These are phyloP conservation scores for Prorops nasuta DNA, from an alignment of 1,140 invertebrate genomes.

Conservation along the genomic window DNA sequence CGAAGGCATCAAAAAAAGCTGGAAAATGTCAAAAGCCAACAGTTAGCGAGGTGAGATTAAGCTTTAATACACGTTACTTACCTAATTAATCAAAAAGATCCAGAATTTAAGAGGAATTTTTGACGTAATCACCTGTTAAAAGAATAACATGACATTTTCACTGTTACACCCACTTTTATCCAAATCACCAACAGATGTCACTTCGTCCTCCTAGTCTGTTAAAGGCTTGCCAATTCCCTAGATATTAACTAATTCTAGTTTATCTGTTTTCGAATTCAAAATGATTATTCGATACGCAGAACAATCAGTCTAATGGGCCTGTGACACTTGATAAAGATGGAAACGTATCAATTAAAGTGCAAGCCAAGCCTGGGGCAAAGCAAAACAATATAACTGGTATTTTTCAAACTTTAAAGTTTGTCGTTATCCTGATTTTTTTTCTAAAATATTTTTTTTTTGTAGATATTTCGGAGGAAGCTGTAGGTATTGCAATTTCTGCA, in stretches of 20 bases:
- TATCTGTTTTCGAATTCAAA: too few species aligned
- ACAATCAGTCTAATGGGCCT: constrained; percentile 39
- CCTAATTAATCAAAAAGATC: constrained; percentile 13
- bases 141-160: constrained; percentile 41
- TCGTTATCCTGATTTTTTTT: background rate
- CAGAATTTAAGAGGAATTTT: constrained; percentile 16
- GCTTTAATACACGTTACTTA: constrained; percentile 22
- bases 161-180: background rate
- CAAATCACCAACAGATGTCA: constrained; percentile 15
- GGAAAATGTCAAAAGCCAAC: constrained; percentile 18
- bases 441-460: constrained; percentile 12
- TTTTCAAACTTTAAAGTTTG: background rate
- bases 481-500: constrained; percentile 72
- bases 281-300: too few species aligned
- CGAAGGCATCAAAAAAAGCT: constrained; percentile 36
- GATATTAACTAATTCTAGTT: too few species aligned
- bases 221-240: too few species aligned
- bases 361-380: constrained; percentile 78
- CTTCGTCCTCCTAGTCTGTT: too few species aligned
- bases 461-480: constrained; percentile 55
- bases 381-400: constrained; percentile 69
- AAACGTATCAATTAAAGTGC: constrained; percentile 65
- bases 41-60: constrained; percentile 28
- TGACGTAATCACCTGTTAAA: constrained; percentile 36
- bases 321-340: constrained; percentile 61